Conservation (phyloP, 2,113 vertebrate species). For the Solea senegalensis region DNA sequence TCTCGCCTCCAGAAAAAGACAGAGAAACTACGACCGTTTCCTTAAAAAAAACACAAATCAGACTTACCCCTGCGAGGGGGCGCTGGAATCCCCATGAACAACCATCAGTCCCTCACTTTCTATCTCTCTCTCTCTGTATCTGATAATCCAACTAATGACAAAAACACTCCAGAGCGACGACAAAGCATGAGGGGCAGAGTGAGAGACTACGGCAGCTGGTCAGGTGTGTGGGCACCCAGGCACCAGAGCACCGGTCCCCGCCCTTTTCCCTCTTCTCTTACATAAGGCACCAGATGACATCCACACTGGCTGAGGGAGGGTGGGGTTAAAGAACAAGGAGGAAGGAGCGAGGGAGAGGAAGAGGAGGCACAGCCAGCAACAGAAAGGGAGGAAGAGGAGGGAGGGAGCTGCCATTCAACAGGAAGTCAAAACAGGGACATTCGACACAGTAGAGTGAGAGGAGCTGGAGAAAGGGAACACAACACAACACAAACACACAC, state of each 20-base stretch:
- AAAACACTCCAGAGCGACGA: conserved; percentile 22
- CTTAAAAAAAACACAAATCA: neutral
- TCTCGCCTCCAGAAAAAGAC: neutral
- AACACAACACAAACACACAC: neutral
- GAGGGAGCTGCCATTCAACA: conserved; percentile 47
- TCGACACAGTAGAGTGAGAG: neutral
- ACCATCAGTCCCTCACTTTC: conserved; percentile 55
- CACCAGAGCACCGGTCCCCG: conserved; percentile 42
- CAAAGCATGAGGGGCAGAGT: conserved; percentile 23
- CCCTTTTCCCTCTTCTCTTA: conserved; percentile 55
- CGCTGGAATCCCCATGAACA: conserved; percentile 48
- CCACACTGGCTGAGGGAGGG: conserved; percentile 56
- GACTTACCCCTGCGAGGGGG: conserved; percentile 47
- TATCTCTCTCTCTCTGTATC: neutral
- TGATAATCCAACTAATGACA: conserved; percentile 18
- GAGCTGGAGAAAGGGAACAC: conserved; percentile 17
- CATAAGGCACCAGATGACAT: conserved; percentile 77
- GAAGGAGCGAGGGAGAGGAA: conserved; percentile 21
- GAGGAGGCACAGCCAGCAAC: conserved; percentile 19
- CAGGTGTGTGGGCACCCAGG: conserved; percentile 33
- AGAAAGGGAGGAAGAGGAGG: conserved; percentile 18
- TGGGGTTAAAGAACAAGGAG: conserved; percentile 65
- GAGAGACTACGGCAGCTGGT: conserved; percentile 22
- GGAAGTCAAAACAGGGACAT: conserved; percentile 67
- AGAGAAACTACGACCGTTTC: neutral